phyloP scores from a whole-genome alignment of 2,113 vertebrate genomes.

The Orientallactaga bullata region DNA sequence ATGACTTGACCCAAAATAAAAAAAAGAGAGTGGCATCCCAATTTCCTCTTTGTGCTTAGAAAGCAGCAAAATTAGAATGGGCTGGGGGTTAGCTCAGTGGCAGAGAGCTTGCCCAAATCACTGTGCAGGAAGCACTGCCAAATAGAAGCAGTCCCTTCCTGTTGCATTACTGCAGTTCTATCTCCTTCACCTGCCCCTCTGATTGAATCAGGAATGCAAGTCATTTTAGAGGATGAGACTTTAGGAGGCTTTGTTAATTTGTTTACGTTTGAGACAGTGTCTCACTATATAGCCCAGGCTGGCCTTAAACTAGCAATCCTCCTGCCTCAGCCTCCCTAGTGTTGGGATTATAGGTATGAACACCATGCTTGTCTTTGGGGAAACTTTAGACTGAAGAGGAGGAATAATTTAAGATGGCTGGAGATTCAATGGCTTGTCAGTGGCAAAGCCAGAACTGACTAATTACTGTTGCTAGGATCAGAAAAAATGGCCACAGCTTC shows the following conservation, averaged over 20 bases:
- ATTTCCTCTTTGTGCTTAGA: background rate
- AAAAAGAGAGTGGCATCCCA: background rate
- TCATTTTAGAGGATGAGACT: background rate
- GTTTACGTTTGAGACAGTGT: background rate
- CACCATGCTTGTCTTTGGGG: background rate
- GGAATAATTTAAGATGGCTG: background rate
- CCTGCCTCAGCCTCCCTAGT: background rate
- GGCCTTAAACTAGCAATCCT: background rate
- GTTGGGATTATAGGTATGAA: background rate
- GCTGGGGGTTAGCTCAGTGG: background rate
- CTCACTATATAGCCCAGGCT: background rate
- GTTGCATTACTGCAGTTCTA: background rate
- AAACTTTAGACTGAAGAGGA: background rate
- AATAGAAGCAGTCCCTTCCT: too few species aligned
- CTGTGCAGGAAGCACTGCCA: background rate
- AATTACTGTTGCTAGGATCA: background rate
- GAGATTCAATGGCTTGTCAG: background rate
- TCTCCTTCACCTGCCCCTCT: background rate
- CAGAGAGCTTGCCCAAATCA: background rate
- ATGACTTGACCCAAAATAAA: background rate
- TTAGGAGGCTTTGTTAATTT: background rate
- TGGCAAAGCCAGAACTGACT: background rate
- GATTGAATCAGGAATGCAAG: background rate
- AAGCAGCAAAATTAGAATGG: background rate
- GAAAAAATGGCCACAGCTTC: background rate